These are phyloP conservation scores for Gouania willdenowi DNA, from an alignment of 2,797 vertebrate genomes.

Conservation along the genomic window DNA sequence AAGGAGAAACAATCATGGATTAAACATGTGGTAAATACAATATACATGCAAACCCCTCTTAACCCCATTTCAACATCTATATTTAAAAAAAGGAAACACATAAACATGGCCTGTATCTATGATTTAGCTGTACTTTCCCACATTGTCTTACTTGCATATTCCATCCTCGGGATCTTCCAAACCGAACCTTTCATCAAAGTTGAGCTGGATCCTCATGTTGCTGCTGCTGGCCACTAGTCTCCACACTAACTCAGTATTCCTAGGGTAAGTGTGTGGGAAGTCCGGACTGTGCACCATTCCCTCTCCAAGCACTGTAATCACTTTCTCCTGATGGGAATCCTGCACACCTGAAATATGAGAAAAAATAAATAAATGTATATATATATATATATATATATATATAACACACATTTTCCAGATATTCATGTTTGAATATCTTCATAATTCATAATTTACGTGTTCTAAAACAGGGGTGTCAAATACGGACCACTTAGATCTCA, in stretches of 20 bases:
- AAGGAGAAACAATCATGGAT: no score
- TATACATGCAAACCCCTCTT: no score
- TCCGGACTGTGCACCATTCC: conserved; percentile 92
- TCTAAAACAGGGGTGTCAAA: no score
- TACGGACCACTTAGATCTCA: no score
- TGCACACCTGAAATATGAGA: conserved; percentile 84
- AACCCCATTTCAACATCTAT: no score
- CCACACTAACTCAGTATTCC: conserved; percentile 87
- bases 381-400: no score
- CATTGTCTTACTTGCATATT: conserved; percentile 91
- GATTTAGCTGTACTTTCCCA: background rate
- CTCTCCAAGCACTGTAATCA: conserved; percentile 86
- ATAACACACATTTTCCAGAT: no score
- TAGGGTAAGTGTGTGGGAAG: conserved; percentile 90
- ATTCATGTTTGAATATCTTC: no score
- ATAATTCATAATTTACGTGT: no score
- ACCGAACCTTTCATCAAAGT: conserved; percentile 92
- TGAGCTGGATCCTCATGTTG: conserved; percentile 89
- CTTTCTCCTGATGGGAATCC: conserved; percentile 91
- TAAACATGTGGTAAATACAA: no score
- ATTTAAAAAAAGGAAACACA: no score
- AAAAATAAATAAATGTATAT: background rate
- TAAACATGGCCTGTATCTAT: no score
- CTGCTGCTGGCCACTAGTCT: conserved; percentile 82
- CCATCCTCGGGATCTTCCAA: conserved; percentile 95